Conservation (phyloP, 1,140 invertebrate species). For the Panagrolaimus sp. region DNA sequence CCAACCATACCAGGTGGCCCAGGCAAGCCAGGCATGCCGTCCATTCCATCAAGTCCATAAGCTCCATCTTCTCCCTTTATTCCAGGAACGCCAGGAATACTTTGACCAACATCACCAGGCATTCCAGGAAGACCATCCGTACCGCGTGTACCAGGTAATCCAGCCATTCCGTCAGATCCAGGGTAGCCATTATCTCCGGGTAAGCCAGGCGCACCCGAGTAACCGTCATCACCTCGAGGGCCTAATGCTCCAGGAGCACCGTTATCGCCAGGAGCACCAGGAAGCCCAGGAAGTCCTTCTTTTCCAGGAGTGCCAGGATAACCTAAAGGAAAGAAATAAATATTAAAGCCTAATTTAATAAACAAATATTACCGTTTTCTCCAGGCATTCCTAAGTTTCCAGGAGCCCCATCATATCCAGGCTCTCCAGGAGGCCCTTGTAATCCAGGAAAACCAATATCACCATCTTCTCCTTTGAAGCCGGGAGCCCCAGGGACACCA, state of each 20-base stretch:
- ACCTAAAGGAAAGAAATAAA: conserved; percentile 15
- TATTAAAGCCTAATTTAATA: background rate
- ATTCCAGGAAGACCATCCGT: conserved; percentile 26
- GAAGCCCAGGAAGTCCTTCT: conserved; percentile 18
- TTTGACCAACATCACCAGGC: conserved; percentile 17
- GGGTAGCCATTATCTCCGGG: conserved; percentile 20
- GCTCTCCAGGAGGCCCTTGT: conserved; percentile 13
- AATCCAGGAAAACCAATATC: background rate
- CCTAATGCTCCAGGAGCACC: conserved; percentile 28
- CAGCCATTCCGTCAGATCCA: conserved; percentile 27
- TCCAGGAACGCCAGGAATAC: conserved; percentile 23
- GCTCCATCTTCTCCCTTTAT: conserved; percentile 17
- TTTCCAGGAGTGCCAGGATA: conserved; percentile 21
- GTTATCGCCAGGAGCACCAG: conserved; percentile 27
- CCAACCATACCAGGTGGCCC: conserved; percentile 26
- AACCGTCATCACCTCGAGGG: conserved; percentile 25
- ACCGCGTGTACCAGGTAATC: conserved; percentile 26
- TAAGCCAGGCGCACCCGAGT: conserved; percentile 18
- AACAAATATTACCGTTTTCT: conserved; percentile 23
- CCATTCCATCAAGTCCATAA: conserved; percentile 30
- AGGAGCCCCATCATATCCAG: conserved; percentile 19
- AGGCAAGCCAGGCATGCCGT: conserved; percentile 22
- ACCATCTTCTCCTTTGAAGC: background rate
- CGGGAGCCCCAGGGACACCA: background rate
- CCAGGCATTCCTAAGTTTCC: conserved; percentile 23